A percentile compares a stretch with the other conserved stretches of the same genome.
Evolutionary conservation across 1,140 invertebrate species (phyloP).

Genomic region (Solenopsis invicta): DNA sequence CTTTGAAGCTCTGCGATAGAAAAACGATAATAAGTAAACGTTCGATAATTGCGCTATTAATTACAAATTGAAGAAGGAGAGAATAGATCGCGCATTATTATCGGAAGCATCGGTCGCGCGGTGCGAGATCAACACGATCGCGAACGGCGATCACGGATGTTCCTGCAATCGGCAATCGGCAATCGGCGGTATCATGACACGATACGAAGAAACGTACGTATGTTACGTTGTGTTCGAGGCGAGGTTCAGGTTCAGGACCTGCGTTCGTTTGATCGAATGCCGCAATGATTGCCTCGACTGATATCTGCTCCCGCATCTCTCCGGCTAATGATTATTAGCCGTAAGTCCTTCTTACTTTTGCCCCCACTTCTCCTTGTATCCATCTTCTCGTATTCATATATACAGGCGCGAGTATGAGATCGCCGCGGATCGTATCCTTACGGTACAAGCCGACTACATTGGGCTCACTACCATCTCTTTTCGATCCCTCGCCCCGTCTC

Average conservation of each 20-base stretch:
- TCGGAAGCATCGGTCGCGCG: slow-evolving; percentile 47
- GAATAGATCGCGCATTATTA: slow-evolving; percentile 3
- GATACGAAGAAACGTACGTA: slow-evolving; percentile 43
- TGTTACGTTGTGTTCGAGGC: slow-evolving; percentile 38
- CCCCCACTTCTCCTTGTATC: slow-evolving; percentile 65
- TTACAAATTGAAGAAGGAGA: neutral
- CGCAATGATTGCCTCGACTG: slow-evolving; percentile 82
- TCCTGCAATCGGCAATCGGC: slow-evolving; percentile 50
- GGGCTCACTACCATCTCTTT: slow-evolving; percentile 7
- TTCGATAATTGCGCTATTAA: slow-evolving; percentile 36
- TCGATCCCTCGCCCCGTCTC: neutral
- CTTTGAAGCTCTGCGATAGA: too few species aligned
- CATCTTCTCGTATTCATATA: slow-evolving; percentile 46
- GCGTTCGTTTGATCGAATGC: slow-evolving; percentile 81
- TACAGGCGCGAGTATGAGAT: slow-evolving; percentile 51
- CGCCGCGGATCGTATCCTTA: slow-evolving; percentile 69
- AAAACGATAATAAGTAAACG: neutral
- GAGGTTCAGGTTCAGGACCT: slow-evolving; percentile 60
- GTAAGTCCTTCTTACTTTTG: slow-evolving; percentile 78
- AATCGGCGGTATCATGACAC: slow-evolving; percentile 71
- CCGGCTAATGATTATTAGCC: slow-evolving; percentile 83
- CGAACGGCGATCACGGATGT: slow-evolving; percentile 45
- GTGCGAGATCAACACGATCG: slow-evolving; percentile 56
- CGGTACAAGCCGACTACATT: slow-evolving; percentile 64
- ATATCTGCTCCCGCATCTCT: slow-evolving; percentile 83